A percentile compares a stretch with the other conserved stretches of the same genome.
Conservation (phyloP, 2,797 vertebrate species). For the Danio aesculapii region DNA sequence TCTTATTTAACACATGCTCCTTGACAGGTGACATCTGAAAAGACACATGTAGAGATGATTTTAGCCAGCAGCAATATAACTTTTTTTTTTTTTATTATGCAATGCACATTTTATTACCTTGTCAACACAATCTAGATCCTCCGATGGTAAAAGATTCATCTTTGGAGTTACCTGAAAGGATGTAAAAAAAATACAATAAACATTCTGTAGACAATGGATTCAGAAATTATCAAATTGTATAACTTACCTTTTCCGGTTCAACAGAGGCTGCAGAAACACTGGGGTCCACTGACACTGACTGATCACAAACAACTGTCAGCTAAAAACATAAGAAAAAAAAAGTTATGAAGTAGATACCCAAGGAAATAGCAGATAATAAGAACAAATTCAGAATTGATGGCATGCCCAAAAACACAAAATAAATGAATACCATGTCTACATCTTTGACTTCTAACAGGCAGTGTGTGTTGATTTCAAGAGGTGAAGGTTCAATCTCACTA, state of each 20-base stretch:
- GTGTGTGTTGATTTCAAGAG: too few species aligned
- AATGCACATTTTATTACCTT: neutral
- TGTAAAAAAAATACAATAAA: neutral
- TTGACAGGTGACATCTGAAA: slow-evolving; percentile 10
- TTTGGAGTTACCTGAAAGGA: neutral
- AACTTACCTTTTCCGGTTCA: neutral
- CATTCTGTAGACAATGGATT: neutral
- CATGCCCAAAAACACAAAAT: too few species aligned
- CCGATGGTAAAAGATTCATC: neutral
- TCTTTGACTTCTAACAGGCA: too few species aligned
- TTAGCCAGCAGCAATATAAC: neutral
- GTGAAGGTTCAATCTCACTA: too few species aligned
- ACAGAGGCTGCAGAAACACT: neutral
- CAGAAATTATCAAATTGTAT: neutral
- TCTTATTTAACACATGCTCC: neutral
- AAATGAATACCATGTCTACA: too few species aligned
- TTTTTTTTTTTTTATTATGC: neutral
- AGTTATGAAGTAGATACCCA: neutral
- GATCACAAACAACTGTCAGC: neutral
- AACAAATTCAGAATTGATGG: neutral
- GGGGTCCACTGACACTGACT: neutral
- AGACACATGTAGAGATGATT: neutral
- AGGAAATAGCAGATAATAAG: neutral
- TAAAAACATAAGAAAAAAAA: neutral
- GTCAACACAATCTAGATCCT: neutral